Percentiles rank a stretch among this genome's conserved stretches.
phyloP scores from a whole-genome alignment of 2,888 invertebrate species.

The Aleiodes alternator region DNA sequence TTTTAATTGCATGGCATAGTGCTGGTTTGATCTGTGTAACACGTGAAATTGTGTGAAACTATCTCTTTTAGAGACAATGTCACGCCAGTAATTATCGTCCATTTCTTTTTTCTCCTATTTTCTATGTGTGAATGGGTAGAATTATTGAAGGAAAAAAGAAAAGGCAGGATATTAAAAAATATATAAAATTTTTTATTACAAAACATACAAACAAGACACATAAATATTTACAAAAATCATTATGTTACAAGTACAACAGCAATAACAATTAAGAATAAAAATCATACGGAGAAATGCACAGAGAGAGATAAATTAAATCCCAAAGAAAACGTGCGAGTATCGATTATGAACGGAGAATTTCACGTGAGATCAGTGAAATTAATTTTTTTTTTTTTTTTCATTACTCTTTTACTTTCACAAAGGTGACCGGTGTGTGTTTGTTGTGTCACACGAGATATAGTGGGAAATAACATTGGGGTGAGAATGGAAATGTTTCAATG shows the following conservation, averaged over 20 bases:
- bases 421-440: background rate
- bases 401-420: slow-evolving; percentile 1
- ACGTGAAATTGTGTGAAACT: slow-evolving; percentile 31
- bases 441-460: background rate
- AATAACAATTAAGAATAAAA: slow-evolving; percentile 7
- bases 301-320: slow-evolving; percentile 7
- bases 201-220: slow-evolving; percentile 7
- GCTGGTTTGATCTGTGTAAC: background rate
- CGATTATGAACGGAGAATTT: slow-evolving; percentile 25
- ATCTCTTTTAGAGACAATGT: background rate
- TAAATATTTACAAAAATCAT: slow-evolving; percentile 28
- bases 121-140: background rate
- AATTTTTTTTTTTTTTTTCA: background rate
- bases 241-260: slow-evolving; percentile 13
- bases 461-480: background rate
- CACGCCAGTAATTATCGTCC: background rate
- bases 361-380: slow-evolving; percentile 16
- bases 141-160: background rate
- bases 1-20: background rate
- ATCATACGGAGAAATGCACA: background rate
- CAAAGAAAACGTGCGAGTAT: background rate
- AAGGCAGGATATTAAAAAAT: background rate
- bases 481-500: slow-evolving; percentile 4
- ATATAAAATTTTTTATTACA: slow-evolving; percentile 31
- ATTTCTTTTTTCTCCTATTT: background rate